phyloP scores from a whole-genome alignment of 2,888 invertebrate genomes.

The Lasioglossum marginatum region DNA sequence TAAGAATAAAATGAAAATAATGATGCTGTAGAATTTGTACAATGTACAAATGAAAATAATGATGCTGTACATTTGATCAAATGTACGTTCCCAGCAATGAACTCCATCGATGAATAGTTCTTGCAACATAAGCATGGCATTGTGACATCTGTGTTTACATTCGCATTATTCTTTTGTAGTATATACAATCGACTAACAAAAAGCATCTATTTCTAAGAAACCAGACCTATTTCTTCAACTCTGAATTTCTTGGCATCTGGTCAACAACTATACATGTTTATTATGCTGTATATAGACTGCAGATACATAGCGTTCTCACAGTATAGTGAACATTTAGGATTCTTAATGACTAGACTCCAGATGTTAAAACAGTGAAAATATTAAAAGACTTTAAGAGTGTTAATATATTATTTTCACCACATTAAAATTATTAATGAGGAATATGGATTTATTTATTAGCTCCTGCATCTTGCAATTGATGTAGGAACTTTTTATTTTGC shows the following conservation, averaged over 20 bases:
- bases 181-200: not conserved
- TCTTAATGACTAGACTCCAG: not conserved
- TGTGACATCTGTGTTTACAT: not conserved
- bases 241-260: not conserved
- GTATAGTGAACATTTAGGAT: not conserved
- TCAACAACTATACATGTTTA: not conserved
- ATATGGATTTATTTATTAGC: too few species aligned
- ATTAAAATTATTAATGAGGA: too few species aligned
- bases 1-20: not conserved
- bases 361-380: too few species aligned
- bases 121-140: not conserved
- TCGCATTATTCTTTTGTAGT: not conserved
- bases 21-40: not conserved
- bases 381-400: too few species aligned
- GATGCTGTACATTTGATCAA: not conserved
- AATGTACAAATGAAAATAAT: not conserved
- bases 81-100: not conserved
- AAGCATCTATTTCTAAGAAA: not conserved
- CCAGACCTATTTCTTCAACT: not conserved
- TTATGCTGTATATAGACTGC: not conserved
- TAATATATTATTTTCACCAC: too few species aligned
- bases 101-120: not conserved
- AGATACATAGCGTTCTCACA: too few species aligned
- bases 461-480: too few species aligned
- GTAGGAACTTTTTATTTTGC: too few species aligned